Base-by-base conservation (phyloP, 2,797 vertebrate species). In the Coregonus sp. region DNA sequence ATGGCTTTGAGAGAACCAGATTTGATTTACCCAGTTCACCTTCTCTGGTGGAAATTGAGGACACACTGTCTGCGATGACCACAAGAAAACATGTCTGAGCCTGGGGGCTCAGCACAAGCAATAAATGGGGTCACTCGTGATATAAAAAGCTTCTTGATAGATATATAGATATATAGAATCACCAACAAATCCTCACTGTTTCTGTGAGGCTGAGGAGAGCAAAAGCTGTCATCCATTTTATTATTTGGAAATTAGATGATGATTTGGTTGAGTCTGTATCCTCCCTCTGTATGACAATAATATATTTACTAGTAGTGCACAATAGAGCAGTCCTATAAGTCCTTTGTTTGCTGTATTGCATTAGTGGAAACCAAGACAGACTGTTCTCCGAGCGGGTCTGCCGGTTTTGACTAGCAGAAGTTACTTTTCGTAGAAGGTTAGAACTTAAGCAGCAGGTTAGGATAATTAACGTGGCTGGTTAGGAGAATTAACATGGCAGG, bases 91-190 rank as follows among this genome's bases (percentile, higher is more conserved):
- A 47, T 47, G 5, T n/a, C 18, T 7, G 37, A n/a, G 37, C 68
- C 35, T 70, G 37, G 69, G 69, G 40, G n/a, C 18, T 67, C 33
- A 31, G 65, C 33, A 70, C 68, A 70, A 70, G 35, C n/a, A 20
- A 50, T 35, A 51, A 50, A 70, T 37, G 37, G 35, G 69, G 75
- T 11, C 35, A 18, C 15, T 73, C 3, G 18, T 56, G 65, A 25
- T 67, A 37, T 52, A 52, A 5, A 65, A 73, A 59, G 74, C 63
- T 65, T 66, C 63, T 33, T 15, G 14, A 66, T 66, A 4, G 61
- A 9, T 20, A 16, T 9, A 33, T 33, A 33, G 3, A 33, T 4
- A 0, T 3, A 35, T 35, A 47, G 40, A 12, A 14, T 29, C 63
- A 15, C 29, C 11, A 66, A 33, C 25, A 31, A 20, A 47, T 47